phyloP scores from a whole-genome alignment of 2,113 vertebrate species.

The Nettapus auritus region DNA sequence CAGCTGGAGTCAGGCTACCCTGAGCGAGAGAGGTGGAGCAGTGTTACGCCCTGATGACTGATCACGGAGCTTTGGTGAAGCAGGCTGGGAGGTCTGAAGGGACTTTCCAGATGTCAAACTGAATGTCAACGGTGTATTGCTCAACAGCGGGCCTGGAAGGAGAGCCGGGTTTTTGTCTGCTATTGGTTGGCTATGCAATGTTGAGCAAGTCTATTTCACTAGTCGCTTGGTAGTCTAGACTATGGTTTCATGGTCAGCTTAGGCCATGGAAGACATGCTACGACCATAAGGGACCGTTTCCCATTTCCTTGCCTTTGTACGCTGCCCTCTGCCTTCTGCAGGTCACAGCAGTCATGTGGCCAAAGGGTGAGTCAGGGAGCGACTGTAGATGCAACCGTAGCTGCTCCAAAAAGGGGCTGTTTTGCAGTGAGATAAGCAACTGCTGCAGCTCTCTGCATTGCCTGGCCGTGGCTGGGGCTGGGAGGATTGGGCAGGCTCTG shows the following conservation, averaged over 20 bases:
- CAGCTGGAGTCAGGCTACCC: neutral
- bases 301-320: neutral
- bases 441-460: neutral
- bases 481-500: neutral
- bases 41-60: neutral
- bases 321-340: neutral
- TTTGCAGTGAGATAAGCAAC: neutral
- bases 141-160: neutral
- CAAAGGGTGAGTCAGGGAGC: neutral
- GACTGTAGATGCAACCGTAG: neutral
- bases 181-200: rapidly evolving
- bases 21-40: neutral
- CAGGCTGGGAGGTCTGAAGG: neutral
- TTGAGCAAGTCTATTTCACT: neutral
- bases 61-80: neutral
- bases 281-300: rapidly evolving
- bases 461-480: neutral
- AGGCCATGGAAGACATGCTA: rapidly evolving
- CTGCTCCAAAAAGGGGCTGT: neutral
- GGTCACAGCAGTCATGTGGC: neutral
- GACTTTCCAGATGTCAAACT: neutral
- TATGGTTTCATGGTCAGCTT: neutral
- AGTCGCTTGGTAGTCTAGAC: neutral
- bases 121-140: neutral
- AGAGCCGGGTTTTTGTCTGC: neutral